Evolutionary conservation across 2,797 vertebrate genomes (phyloP).

Genomic region (Antrozous pallidus): DNA sequence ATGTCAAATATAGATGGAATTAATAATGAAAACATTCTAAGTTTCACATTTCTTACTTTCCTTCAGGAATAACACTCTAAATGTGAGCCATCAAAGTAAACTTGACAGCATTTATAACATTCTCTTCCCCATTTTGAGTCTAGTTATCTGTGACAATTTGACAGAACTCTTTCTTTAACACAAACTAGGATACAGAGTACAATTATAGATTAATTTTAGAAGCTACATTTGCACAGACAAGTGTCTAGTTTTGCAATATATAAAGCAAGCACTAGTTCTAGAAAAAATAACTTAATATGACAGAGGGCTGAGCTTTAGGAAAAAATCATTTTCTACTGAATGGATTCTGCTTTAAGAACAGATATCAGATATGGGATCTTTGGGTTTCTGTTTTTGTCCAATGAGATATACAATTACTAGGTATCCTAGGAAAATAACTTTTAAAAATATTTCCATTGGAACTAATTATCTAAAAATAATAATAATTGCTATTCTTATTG

Average conservation of each 20-base stretch:
- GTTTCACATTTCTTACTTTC: background rate
- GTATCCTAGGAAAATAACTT: slow-evolving; percentile 1
- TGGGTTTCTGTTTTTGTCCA: background rate
- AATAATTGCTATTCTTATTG: background rate
- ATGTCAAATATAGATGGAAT: slow-evolving; percentile 1
- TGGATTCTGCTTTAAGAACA: background rate
- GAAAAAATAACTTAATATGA: background rate
- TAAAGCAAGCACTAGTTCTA: background rate
- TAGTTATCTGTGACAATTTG: slow-evolving; percentile 42
- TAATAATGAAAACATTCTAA: slow-evolving; percentile 17
- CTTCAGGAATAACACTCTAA: slow-evolving; percentile 5
- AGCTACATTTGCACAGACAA: background rate
- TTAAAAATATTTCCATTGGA: background rate
- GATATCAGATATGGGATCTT: background rate
- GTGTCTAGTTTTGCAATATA: background rate
- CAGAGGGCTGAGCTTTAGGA: background rate
- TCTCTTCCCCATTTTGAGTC: background rate
- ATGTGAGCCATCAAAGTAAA: slow-evolving; percentile 30
- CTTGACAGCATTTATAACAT: background rate
- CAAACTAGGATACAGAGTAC: background rate
- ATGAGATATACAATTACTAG: background rate
- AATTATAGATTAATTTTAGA: slow-evolving; percentile 11
- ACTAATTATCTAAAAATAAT: background rate
- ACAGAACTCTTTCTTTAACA: background rate
- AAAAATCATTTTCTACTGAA: background rate